These are phyloP conservation scores for Proales similis DNA, from an alignment of 1,140 invertebrate genomes.

Conservation along the genomic window DNA sequence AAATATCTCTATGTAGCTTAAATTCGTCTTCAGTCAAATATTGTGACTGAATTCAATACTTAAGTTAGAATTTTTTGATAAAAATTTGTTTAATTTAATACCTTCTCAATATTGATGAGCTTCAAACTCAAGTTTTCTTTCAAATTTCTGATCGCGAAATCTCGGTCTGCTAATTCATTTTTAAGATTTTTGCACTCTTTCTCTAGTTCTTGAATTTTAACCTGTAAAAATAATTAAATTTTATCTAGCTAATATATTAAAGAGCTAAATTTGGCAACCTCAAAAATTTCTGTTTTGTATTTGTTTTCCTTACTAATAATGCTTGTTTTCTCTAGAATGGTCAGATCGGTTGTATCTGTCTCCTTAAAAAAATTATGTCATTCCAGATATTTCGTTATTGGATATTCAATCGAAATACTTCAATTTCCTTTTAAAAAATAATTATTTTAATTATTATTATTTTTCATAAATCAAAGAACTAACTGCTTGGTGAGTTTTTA, in stretches of 20 bases:
- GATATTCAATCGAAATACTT: no score
- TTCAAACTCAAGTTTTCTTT: slow-evolving; percentile 9
- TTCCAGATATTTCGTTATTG: no score
- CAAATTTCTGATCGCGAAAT: not conserved
- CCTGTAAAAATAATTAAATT: no score
- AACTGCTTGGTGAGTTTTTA: no score
- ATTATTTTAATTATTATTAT: no score
- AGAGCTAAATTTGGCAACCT: not conserved
- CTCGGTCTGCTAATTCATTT: slow-evolving; percentile 27
- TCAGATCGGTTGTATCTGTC: no score
- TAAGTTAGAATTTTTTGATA: not conserved
- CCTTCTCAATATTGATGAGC: not conserved
- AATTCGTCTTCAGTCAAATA: slow-evolving; percentile 18
- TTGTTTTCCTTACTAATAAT: not conserved
- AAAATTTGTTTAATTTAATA: not conserved
- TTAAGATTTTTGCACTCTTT: slow-evolving; percentile 22
- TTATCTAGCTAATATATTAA: slow-evolving; percentile 28
- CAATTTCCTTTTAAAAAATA: no score
- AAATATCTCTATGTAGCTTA: slow-evolving; percentile 24
- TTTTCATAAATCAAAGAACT: no score
- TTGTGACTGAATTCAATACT: not conserved
- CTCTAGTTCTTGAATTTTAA: slow-evolving; percentile 10
- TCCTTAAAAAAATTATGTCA: no score
- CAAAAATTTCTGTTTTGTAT: not conserved
- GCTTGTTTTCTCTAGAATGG: no score